phyloP scores from a whole-genome alignment of 1,140 invertebrate species.

The Pentalonia nigronervosa region DNA sequence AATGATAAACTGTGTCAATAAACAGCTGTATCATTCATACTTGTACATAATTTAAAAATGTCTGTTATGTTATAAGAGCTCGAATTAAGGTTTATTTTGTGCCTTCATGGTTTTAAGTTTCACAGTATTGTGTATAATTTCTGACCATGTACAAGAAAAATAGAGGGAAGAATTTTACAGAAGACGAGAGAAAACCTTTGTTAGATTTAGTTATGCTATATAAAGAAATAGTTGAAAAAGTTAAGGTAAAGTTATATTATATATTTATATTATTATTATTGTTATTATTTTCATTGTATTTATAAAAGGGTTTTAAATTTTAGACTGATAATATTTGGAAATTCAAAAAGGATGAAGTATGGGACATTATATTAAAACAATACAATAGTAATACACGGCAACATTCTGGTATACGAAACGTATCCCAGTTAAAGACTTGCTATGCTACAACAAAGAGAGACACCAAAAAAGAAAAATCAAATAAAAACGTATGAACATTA shows the following conservation, averaged over 20 bases:
- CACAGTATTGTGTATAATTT: no score
- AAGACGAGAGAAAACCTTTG: not conserved
- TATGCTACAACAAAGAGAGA: not conserved
- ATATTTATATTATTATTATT: no score
- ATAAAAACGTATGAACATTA: not conserved
- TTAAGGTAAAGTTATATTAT: not conserved
- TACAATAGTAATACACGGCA: not conserved
- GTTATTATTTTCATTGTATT: not conserved
- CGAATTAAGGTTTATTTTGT: no score
- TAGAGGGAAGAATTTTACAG: slow-evolving; percentile 13
- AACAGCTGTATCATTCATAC: no score
- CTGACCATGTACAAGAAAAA: slow-evolving; percentile 8
- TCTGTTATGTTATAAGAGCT: no score
- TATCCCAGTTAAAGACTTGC: not conserved
- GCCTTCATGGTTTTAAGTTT: no score
- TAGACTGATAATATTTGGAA: slow-evolving; percentile 1
- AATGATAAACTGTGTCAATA: no score
- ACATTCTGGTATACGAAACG: not conserved
- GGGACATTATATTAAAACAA: not conserved
- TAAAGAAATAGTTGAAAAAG: not conserved
- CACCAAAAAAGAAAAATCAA: not conserved
- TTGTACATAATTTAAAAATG: no score
- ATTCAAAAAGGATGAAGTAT: not conserved
- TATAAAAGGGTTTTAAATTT: not conserved
- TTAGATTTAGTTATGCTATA: not conserved